These are phyloP conservation scores for Neodiprion lecontei DNA, from an alignment of 1,140 invertebrate genomes.

Conservation along the genomic window DNA sequence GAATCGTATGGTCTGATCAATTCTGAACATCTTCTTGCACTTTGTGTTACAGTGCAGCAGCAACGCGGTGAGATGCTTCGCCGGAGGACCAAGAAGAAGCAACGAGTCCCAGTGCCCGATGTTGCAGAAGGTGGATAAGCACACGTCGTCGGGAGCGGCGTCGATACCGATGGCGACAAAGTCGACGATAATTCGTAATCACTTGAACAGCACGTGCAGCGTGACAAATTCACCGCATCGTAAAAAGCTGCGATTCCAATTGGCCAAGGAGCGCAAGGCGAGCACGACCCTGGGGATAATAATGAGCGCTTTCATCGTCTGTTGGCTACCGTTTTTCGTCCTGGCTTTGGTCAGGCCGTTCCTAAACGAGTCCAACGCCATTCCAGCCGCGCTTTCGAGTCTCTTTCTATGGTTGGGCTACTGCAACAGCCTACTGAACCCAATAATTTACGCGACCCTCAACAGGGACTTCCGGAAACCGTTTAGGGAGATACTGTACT, in stretches of 20 bases:
- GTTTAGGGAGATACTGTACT: constrained; percentile 89
- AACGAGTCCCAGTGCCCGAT: constrained; percentile 80
- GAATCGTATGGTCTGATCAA: background rate
- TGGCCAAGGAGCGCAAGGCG: constrained; percentile 91
- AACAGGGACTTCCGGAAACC: constrained; percentile 93
- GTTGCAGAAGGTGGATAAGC: constrained; percentile 59
- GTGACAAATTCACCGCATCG: constrained; percentile 63
- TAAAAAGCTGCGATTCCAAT: constrained; percentile 79
- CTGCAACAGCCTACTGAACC: constrained; percentile 91
- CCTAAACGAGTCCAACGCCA: constrained; percentile 68
- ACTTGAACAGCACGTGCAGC: constrained; percentile 58
- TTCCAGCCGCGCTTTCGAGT: constrained; percentile 66
- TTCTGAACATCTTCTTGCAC: constrained; percentile 18
- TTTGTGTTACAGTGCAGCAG: constrained; percentile 71
- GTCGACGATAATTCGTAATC: constrained; percentile 50
- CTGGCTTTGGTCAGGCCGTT: constrained; percentile 88
- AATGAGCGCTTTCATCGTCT: constrained; percentile 95
- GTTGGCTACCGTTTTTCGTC: constrained; percentile 98
- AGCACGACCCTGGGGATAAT: constrained; percentile 97
- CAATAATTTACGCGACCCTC: constrained; percentile 91
- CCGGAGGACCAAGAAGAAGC: constrained; percentile 68
- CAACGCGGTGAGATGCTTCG: constrained; percentile 66
- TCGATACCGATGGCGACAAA: constrained; percentile 40
- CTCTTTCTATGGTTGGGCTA: constrained; percentile 91
- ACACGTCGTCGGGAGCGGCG: constrained; percentile 35